Percentiles rank a stretch among this genome's conserved stretches.
Evolutionary conservation across 2,113 vertebrate species (phyloP).

Genomic region (Choloepus hoffmanni): DNA sequence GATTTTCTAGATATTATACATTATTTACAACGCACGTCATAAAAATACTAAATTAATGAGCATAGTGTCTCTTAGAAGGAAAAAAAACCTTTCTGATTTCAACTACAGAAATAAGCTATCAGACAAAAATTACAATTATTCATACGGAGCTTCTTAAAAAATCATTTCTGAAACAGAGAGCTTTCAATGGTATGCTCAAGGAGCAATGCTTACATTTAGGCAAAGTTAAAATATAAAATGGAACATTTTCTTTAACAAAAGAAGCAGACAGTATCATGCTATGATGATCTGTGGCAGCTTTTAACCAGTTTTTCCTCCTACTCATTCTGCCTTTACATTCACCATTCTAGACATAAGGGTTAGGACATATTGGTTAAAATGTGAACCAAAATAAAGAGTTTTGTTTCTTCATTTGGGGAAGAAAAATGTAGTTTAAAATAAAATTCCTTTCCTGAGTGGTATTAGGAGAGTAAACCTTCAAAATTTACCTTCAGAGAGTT

Average conservation of each 20-base stretch:
- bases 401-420: slow-evolving; percentile 15
- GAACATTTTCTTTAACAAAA: slow-evolving; percentile 24
- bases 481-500: slow-evolving; percentile 4
- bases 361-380: slow-evolving; percentile 48
- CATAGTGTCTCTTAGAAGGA: slow-evolving; percentile 33
- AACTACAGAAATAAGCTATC: slow-evolving; percentile 1
- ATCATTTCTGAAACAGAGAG: slow-evolving; percentile 49
- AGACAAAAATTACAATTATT: slow-evolving; percentile 45
- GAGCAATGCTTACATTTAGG: slow-evolving; percentile 57
- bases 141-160: neutral
- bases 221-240: slow-evolving; percentile 30
- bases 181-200: slow-evolving; percentile 34
- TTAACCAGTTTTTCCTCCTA: neutral
- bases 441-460: neutral
- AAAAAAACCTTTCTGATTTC: slow-evolving; percentile 56
- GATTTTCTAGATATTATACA: slow-evolving; percentile 18
- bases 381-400: neutral
- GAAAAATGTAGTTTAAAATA: neutral
- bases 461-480: slow-evolving; percentile 56
- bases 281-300: neutral
- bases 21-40: slow-evolving; percentile 61
- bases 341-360: neutral
- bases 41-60: slow-evolving; percentile 39
- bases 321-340: neutral
- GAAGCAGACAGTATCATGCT: neutral